Evolutionary conservation across 2,888 invertebrate species (phyloP), one percentile per base, ranked within the genome.

Genomic region (Fragum fragum): DNA sequence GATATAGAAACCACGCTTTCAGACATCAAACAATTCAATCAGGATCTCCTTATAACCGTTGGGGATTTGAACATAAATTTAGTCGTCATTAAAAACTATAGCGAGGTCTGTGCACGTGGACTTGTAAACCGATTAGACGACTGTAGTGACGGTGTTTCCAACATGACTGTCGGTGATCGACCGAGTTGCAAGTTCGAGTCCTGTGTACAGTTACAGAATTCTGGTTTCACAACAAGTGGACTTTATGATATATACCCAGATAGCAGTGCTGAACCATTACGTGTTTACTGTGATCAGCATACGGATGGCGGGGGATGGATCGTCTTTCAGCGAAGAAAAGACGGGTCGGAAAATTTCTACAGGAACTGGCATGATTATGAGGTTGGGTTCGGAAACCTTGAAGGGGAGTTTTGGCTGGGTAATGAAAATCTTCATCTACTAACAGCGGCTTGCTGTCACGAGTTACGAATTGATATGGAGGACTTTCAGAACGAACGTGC

Each of bases 221-320:
- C 39, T 16, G 83, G 83, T 11, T 73, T 57, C 29, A 79, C 75
- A 16, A 53, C 71, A 2, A 80, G 79, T 26, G 79, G 81, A 11
- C 73, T 81, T 9, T 87, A 83, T 63, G 69, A 42, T 11, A 66
- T 87, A 9, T 83, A 79, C 55, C 85, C 84, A 18, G 23, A 70
- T 6, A 73, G 53, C 1, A 72, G 72, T 16, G 59, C 59, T 29
- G 52, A 71, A 14, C 77, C 74, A 16, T 47, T 81, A 0, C 16
- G 80, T 21, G 85, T 87, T 7, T 85, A 70, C 61, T 87, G 87
- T 73, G 83, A 87, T 23, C 76, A 79, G 81, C 76, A 68, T 18
- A 83, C 79, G 1, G 78, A 79, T 23, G 87, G 83, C 1, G 85
- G 83, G 0, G 87, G 87, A 0, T 87, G 87, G 87, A 83, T 76